A percentile compares a stretch with the other conserved stretches of the same genome.
Conservation (phyloP, 2,888 invertebrate species). For the Polydrusus cervinus region DNA sequence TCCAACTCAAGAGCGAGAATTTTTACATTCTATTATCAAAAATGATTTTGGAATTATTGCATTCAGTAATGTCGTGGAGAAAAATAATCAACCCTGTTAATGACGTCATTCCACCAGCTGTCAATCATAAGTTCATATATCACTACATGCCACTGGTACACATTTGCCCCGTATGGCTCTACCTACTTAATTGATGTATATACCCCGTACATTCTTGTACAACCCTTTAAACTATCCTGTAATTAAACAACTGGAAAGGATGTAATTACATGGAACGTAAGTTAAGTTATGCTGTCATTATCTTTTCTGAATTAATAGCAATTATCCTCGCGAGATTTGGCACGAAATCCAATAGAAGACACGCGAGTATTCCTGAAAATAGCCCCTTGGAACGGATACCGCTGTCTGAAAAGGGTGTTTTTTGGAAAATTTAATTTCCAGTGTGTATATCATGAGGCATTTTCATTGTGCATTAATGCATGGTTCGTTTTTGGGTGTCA, state of each 20-base stretch:
- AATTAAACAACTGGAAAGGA: conserved; percentile 33
- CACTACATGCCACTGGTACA: too few species aligned
- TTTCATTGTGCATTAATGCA: too few species aligned
- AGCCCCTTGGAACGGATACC: conserved; percentile 22
- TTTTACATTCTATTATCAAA: too few species aligned
- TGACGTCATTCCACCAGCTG: too few species aligned
- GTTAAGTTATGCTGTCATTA: conserved; percentile 36
- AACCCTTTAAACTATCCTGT: conserved; percentile 25
- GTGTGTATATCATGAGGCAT: background rate
- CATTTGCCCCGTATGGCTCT: too few species aligned
- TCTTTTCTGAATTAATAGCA: conserved; percentile 35
- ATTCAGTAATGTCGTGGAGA: too few species aligned
- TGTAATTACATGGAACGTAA: conserved; percentile 37
- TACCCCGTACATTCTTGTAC: conserved; percentile 18
- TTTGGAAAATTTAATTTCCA: conserved; percentile 31
- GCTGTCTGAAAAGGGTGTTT: conserved; percentile 17
- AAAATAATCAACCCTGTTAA: too few species aligned
- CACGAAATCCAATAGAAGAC: conserved; percentile 20
- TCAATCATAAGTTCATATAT: too few species aligned
- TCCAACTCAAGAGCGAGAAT: too few species aligned
- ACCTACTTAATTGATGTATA: conserved; percentile 13
- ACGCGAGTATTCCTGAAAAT: conserved; percentile 29
- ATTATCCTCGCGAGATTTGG: conserved; percentile 28
- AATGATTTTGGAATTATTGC: too few species aligned
- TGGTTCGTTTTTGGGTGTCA: too few species aligned